Conservation (phyloP, 1,140 invertebrate species). For the Leptopilina clavipes region DNA sequence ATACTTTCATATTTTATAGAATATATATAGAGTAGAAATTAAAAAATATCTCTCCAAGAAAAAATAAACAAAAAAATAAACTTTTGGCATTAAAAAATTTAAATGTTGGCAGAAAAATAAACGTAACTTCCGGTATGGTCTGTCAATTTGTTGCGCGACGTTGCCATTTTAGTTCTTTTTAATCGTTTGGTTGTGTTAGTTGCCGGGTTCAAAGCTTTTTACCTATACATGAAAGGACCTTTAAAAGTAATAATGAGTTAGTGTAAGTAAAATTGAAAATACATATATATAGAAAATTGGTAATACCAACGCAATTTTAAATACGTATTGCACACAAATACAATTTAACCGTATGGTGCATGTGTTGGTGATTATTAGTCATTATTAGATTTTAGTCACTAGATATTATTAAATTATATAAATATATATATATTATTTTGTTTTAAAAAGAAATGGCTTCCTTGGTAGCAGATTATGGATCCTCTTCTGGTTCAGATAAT, state of each 20-base stretch:
- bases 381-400: not conserved
- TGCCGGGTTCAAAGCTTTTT: not conserved
- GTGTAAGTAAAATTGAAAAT: not conserved
- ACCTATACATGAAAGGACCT: conserved; percentile 21
- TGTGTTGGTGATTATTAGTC: not conserved
- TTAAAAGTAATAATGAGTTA: not conserved
- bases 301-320: not conserved
- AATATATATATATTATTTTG: conserved; percentile 56
- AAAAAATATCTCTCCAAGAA: too few relatives aligned
- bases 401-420: conserved; percentile 44
- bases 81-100: too few relatives aligned
- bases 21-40: too few relatives aligned
- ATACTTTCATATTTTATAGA: too few relatives aligned
- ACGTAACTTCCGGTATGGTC: not conserved
- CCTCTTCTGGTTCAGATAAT: conserved; percentile 70
- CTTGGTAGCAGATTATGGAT: conserved; percentile 80
- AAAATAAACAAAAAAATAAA: too few relatives aligned
- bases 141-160: not conserved
- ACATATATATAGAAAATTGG: too few relatives aligned
- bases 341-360: not conserved
- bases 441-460: conserved; percentile 76
- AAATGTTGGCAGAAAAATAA: not conserved
- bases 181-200: not conserved
- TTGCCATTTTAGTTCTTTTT: conserved; percentile 30
- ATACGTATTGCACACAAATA: not conserved